These are phyloP conservation scores for Latrodectus elegans DNA, from an alignment of 2,888 invertebrate genomes.

Conservation along the genomic window DNA sequence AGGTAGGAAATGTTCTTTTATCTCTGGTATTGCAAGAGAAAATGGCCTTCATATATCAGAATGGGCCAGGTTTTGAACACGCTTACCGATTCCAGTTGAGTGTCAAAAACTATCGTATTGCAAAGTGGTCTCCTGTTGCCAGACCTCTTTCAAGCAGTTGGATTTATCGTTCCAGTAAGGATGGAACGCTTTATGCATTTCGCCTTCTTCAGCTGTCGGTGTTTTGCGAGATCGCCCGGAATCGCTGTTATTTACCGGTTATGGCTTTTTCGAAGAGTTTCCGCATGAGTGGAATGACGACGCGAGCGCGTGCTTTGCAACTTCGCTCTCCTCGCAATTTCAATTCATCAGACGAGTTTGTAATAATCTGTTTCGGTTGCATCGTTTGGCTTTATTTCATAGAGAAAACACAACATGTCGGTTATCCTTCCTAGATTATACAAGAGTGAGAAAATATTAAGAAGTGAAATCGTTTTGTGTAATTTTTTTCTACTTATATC, in stretches of 20 bases:
- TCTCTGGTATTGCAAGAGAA: conserved; percentile 15
- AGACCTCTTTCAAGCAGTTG: conserved; percentile 41
- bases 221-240: background rate
- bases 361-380: no score
- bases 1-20: conserved; percentile 20
- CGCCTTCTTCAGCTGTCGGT: background rate
- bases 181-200: conserved; percentile 2
- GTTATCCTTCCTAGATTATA: no score
- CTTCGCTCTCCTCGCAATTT: no score
- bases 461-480: no score
- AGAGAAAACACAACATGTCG: no score
- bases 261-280: background rate
- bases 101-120: conserved; percentile 38
- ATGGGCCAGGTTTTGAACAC: background rate
- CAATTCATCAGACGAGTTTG: no score
- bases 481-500: no score
- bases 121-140: conserved; percentile 38
- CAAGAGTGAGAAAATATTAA: no score
- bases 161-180: conserved; percentile 57
- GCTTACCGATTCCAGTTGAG: background rate
- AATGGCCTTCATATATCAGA: conserved; percentile 48
- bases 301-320: no score
- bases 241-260: background rate
- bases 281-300: no score
- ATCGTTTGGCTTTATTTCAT: no score